Evolutionary conservation across 2,113 vertebrate genomes (phyloP).

Genomic region (Lepisosteus oculatus): DNA sequence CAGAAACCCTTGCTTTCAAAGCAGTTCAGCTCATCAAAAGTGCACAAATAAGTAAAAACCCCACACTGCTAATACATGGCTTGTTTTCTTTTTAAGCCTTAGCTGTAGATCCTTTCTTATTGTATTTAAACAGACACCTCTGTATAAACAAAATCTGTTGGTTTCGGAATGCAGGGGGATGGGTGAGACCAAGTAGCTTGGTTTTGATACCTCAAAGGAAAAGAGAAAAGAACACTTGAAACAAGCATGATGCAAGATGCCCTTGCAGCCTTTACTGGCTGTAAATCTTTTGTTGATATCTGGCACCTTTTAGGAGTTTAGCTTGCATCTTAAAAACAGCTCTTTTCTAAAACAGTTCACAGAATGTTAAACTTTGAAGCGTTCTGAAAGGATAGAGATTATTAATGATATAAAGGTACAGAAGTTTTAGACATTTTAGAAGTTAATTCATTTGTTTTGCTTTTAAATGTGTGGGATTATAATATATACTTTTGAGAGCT

Average conservation of each 20-base stretch:
- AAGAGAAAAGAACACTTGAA: constrained; percentile 60
- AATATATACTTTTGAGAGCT: too few relatives aligned
- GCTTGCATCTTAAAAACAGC: neutral
- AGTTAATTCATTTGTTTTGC: too few relatives aligned
- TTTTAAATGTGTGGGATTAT: too few relatives aligned
- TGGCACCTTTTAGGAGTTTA: neutral
- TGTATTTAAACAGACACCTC: constrained; percentile 14
- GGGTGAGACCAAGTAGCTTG: constrained; percentile 50
- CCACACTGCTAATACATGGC: neutral
- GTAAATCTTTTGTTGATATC: constrained; percentile 58
- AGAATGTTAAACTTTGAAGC: too few relatives aligned
- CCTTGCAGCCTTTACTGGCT: constrained; percentile 57
- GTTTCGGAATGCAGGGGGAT: constrained; percentile 55
- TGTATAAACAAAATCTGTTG: constrained; percentile 9
- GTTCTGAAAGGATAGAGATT: too few relatives aligned
- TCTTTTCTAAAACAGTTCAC: constrained; percentile 3
- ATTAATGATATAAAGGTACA: too few relatives aligned
- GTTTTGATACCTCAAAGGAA: constrained; percentile 52
- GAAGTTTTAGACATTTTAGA: too few relatives aligned
- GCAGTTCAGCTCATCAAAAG: too few relatives aligned
- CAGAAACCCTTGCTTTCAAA: too few relatives aligned
- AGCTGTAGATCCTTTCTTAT: neutral
- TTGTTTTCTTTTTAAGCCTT: constrained; percentile 10
- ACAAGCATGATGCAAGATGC: constrained; percentile 62
- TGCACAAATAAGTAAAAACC: too few relatives aligned